phyloP scores from a whole-genome alignment of 2,888 invertebrate species.

The Acanthosepion pharaonis region DNA sequence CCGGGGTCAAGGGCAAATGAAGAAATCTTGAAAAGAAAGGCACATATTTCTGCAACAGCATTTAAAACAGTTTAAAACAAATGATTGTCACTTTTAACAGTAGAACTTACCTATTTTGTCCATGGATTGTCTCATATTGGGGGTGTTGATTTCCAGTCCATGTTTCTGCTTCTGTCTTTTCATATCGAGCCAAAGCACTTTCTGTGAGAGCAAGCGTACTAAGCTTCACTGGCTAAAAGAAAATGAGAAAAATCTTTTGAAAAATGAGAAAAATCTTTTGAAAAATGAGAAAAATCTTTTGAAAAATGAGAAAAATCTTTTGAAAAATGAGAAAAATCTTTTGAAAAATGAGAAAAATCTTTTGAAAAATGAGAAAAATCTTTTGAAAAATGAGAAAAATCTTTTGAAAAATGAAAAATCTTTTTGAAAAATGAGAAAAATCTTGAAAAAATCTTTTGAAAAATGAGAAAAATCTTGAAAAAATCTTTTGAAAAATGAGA shows the following conservation, averaged over 20 bases:
- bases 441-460: too few species aligned
- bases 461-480: too few species aligned
- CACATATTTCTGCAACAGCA: background rate
- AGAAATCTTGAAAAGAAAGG: background rate
- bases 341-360: slow-evolving; percentile 4
- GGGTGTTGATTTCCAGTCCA: slow-evolving; percentile 93
- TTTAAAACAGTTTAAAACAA: background rate
- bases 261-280: too few species aligned
- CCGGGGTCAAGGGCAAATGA: too few species aligned
- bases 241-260: slow-evolving; percentile 18
- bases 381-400: too few species aligned
- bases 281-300: too few species aligned
- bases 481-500: too few species aligned
- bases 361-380: too few species aligned
- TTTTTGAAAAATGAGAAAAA: slow-evolving; percentile 44
- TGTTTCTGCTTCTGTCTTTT: slow-evolving; percentile 89
- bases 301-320: slow-evolving; percentile 36
- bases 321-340: too few species aligned
- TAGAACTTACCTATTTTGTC: slow-evolving; percentile 84
- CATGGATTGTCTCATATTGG: slow-evolving; percentile 90
- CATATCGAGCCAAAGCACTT: slow-evolving; percentile 88
- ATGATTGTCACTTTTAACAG: background rate
- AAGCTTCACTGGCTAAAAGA: slow-evolving; percentile 82
- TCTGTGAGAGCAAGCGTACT: slow-evolving; percentile 87
- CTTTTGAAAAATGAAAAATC: too few species aligned